Evolutionary conservation across 2,113 vertebrate genomes (phyloP).

Genomic region (Brachyhypopomus occidentalis): DNA sequence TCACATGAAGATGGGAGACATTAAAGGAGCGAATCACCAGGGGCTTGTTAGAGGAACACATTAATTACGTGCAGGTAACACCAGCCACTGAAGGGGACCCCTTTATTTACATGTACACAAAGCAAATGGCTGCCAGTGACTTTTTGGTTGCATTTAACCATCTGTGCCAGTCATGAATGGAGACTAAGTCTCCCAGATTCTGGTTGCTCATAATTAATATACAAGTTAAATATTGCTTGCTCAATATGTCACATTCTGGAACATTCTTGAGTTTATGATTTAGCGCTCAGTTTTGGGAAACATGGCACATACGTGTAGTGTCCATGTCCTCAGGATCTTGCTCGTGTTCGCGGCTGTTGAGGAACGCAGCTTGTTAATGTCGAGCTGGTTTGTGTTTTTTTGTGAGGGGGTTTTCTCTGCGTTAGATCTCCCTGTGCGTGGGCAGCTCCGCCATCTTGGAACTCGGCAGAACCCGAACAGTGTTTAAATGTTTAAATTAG

Average conservation of each 20-base stretch:
- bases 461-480: constrained; percentile 20
- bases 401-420: constrained; percentile 34
- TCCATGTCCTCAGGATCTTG: constrained; percentile 12
- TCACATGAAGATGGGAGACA: constrained; percentile 16
- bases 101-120: constrained; percentile 13
- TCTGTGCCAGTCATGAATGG: not conserved
- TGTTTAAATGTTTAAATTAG: constrained; percentile 47
- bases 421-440: constrained; percentile 32
- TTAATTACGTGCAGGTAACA: constrained; percentile 15
- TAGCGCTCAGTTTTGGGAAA: constrained; percentile 10
- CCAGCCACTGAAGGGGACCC: constrained; percentile 1
- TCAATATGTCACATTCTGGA: not conserved
- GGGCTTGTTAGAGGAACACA: constrained; percentile 2
- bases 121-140: constrained; percentile 3
- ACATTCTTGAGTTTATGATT: not conserved
- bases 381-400: not conserved
- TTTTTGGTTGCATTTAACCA: not conserved
- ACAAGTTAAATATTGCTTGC: no score
- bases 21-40: constrained; percentile 11
- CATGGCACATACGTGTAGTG: not conserved
- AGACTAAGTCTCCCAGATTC: not conserved
- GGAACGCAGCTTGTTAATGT: constrained; percentile 7
- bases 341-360: constrained; percentile 5
- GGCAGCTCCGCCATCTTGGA: constrained; percentile 27
- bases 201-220: no score